Conservation (phyloP, 2,888 invertebrate species). For the Shargacucullia verbasci region DNA sequence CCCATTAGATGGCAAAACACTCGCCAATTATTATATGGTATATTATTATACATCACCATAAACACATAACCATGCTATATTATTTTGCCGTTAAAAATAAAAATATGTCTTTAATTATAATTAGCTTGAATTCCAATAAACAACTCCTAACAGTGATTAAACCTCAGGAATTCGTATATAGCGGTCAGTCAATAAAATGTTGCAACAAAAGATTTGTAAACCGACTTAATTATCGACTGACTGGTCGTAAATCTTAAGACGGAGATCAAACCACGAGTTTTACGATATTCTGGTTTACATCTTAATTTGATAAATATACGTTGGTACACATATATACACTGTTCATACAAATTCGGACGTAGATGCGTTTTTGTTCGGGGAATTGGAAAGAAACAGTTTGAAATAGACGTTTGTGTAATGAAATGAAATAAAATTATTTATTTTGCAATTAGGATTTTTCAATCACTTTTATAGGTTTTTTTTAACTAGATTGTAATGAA, state of each 20-base stretch:
- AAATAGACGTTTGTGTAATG: too few species aligned
- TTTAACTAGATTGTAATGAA: too few species aligned
- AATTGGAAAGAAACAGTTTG: conserved; percentile 2
- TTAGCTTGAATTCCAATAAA: not conserved
- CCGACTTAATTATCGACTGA: conserved; percentile 35
- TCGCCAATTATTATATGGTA: too few species aligned
- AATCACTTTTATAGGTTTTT: too few species aligned
- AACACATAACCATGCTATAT: too few species aligned
- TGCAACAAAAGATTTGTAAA: conserved; percentile 23
- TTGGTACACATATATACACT: not conserved
- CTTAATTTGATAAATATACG: conserved; percentile 31
- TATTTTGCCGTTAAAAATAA: too few species aligned
- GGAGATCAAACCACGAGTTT: conserved; percentile 34
- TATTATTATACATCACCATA: too few species aligned
- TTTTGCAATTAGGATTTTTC: too few species aligned
- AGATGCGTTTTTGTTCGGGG: conserved; percentile 8
- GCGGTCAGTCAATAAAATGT: conserved; percentile 17
- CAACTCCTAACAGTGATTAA: not conserved
- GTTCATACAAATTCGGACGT: not conserved
- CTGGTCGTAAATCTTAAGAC: conserved; percentile 28
- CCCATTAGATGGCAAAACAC: too few species aligned
- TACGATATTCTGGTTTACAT: conserved; percentile 46
- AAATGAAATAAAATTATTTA: too few species aligned
- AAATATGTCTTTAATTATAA: too few species aligned
- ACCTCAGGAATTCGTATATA: conserved; percentile 1